Percentiles rank a stretch among this genome's conserved stretches.
Evolutionary conservation across 2,113 vertebrate genomes (phyloP).

Genomic region (Sorex araneus): DNA sequence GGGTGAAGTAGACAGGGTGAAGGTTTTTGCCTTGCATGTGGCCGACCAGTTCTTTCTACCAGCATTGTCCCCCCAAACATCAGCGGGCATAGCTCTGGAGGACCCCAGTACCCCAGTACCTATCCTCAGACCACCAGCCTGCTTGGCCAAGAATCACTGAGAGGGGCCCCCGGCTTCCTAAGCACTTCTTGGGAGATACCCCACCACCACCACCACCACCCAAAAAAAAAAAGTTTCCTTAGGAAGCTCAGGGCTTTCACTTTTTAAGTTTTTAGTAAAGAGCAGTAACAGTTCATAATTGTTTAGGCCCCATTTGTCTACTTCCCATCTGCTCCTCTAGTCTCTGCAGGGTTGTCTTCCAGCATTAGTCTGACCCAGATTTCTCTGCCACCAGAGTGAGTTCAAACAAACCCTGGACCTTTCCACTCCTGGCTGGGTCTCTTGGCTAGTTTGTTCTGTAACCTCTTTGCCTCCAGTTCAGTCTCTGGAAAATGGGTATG

Average conservation of each 20-base stretch:
- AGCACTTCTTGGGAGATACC: no score
- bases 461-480: neutral
- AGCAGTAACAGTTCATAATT: slow-evolving; percentile 24
- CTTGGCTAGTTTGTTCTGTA: neutral
- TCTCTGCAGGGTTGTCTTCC: neutral
- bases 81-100: no score
- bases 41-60: no score
- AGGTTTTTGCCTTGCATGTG: no score
- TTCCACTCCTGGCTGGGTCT: neutral
- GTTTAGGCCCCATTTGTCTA: neutral
- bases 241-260: neutral
- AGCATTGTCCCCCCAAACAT: no score
- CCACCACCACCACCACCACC: no score
- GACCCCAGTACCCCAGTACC: no score
- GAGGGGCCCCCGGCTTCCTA: no score
- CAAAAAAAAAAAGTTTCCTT: neutral
- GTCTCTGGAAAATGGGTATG: neutral
- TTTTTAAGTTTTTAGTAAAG: neutral
- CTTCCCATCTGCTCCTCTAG: neutral
- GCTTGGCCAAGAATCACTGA: no score
- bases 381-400: neutral
- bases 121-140: no score
- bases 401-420: neutral
- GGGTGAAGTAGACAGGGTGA: no score
- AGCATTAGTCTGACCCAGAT: neutral